Evolutionary conservation across 2,797 vertebrate genomes (phyloP).

Genomic region (Enteromius argenteus): DNA sequence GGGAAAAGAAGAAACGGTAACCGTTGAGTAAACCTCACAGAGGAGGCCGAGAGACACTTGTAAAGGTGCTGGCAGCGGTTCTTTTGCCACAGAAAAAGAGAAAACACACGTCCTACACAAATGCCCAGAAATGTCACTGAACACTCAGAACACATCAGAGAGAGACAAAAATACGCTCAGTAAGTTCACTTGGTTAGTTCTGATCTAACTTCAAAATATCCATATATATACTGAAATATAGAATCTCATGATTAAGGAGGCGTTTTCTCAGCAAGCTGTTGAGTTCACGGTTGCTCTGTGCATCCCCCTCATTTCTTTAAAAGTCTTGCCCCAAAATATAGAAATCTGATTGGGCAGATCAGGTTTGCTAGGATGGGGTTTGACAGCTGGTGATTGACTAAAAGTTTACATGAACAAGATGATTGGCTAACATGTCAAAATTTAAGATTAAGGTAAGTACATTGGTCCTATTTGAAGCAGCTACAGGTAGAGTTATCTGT

Average conservation of each 20-base stretch:
- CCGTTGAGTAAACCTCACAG: conserved; percentile 80
- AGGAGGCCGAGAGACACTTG: conserved; percentile 69
- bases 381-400: conserved; percentile 47
- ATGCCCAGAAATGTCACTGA: conserved; percentile 72
- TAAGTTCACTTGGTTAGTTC: conserved; percentile 61
- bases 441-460: conserved; percentile 31
- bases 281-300: conserved; percentile 53
- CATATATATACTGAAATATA: conserved; percentile 70
- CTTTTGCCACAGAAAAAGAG: conserved; percentile 58
- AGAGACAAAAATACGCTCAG: conserved; percentile 74
- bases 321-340: conserved; percentile 52
- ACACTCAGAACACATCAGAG: conserved; percentile 76
- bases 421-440: conserved; percentile 45
- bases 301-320: conserved; percentile 48
- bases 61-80: conserved; percentile 56
- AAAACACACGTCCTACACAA: conserved; percentile 77
- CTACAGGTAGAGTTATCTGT: conserved; percentile 35
- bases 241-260: conserved; percentile 73
- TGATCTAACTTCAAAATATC: conserved; percentile 71
- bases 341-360: conserved; percentile 43
- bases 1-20: conserved; percentile 71
- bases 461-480: conserved; percentile 58
- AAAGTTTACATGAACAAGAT: conserved; percentile 35
- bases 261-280: conserved; percentile 68
- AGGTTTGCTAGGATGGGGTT: conserved; percentile 23